These are phyloP conservation scores for Drosophila kanekoi DNA, from an alignment of 2,888 invertebrate species.

Conservation along the genomic window DNA sequence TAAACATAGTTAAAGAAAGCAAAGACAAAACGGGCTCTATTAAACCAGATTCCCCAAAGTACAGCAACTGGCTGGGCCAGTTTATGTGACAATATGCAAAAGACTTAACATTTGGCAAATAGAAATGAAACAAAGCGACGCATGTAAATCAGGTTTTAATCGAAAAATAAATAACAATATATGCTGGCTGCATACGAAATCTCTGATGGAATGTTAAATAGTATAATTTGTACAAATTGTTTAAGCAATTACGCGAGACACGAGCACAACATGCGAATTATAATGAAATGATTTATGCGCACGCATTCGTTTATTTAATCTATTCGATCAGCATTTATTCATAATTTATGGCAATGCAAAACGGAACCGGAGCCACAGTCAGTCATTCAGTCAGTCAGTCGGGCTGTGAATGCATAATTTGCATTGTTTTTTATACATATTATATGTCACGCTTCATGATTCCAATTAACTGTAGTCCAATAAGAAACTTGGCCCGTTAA, in stretches of 20 bases:
- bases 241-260: constrained; percentile 50
- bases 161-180: background rate
- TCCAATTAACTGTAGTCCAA: constrained; percentile 9
- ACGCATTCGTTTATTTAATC: constrained; percentile 49
- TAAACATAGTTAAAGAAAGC: background rate
- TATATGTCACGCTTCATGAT: constrained; percentile 1
- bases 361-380: constrained; percentile 41
- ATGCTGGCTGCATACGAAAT: background rate
- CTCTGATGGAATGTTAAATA: constrained; percentile 2
- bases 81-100: background rate
- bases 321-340: constrained; percentile 28
- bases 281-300: constrained; percentile 58
- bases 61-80: background rate
- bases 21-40: background rate
- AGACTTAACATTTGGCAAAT: background rate
- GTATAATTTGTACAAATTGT: constrained; percentile 51
- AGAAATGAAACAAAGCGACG: background rate
- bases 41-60: constrained; percentile 4
- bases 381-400: constrained; percentile 1
- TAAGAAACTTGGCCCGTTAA: constrained; percentile 14
- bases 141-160: constrained; percentile 11
- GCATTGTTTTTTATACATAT: constrained; percentile 13
- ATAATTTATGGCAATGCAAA: constrained; percentile 40
- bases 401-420: constrained; percentile 27
- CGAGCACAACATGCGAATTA: constrained; percentile 38